These are phyloP conservation scores for Perdita meconis DNA, from an alignment of 2,888 invertebrate species.

Conservation along the genomic window DNA sequence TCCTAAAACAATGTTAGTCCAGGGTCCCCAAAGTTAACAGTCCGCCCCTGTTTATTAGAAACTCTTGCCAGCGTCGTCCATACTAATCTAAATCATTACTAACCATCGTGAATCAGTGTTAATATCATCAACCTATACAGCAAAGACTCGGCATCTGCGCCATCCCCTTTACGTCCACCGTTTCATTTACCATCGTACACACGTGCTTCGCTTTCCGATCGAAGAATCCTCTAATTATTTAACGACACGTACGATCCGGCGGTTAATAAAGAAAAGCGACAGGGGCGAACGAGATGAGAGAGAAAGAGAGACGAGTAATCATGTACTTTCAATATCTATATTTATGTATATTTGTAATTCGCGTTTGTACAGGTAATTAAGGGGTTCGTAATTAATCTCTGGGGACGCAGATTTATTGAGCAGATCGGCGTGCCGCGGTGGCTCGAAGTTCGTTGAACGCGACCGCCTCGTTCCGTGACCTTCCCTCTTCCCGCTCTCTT, in stretches of 20 bases:
- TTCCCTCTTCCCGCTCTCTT: conserved; percentile 39
- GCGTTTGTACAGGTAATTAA: conserved; percentile 70
- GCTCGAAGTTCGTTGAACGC: conserved; percentile 52
- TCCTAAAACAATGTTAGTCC: no score
- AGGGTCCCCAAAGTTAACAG: no score
- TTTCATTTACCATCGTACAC: background rate
- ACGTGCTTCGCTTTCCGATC: background rate
- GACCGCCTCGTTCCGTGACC: conserved; percentile 54
- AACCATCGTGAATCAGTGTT: no score
- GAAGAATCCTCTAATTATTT: conserved; percentile 4
- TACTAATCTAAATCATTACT: no score
- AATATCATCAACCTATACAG: no score
- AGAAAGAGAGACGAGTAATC: conserved; percentile 30
- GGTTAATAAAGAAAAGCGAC: background rate
- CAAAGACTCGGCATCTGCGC: no score
- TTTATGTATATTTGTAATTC: conserved; percentile 59
- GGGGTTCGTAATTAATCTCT: conserved; percentile 64
- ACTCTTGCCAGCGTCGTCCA: no score
- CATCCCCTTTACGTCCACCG: background rate
- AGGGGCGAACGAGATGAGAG: background rate
- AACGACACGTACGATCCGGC: background rate
- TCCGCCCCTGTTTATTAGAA: no score
- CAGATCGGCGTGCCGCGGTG: conserved; percentile 43
- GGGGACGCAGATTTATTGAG: conserved; percentile 50
- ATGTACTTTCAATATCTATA: conserved; percentile 54